Conservation (phyloP, 1,140 invertebrate species). For the Wiebesia pumilae region DNA sequence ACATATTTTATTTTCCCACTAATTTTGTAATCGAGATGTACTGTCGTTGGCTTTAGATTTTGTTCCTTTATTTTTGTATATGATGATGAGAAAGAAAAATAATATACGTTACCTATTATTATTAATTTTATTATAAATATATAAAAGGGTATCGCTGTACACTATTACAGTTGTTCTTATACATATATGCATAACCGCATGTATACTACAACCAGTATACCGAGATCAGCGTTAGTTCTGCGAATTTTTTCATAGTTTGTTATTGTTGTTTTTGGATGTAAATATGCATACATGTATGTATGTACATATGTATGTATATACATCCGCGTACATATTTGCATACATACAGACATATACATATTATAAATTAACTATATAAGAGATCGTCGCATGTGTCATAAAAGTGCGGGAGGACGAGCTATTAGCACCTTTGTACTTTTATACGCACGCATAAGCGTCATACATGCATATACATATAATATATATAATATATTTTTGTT, state of each 20-base stretch:
- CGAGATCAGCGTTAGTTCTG: conserved; percentile 60
- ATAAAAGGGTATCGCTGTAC: conserved; percentile 26
- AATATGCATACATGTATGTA: conserved; percentile 51
- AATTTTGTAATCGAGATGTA: conserved; percentile 59
- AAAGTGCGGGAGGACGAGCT: conserved; percentile 50
- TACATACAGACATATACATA: conserved; percentile 51
- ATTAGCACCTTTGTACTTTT: conserved; percentile 54
- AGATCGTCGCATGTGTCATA: conserved; percentile 50
- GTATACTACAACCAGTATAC: conserved; percentile 54
- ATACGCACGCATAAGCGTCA: conserved; percentile 50
- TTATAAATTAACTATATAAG: conserved; percentile 37
- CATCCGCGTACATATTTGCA: conserved; percentile 52
- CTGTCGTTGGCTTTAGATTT: conserved; percentile 72
- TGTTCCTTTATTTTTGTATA: conserved; percentile 71
- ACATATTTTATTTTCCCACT: conserved; percentile 45
- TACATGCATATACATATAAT: conserved; percentile 57
- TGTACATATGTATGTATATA: conserved; percentile 43
- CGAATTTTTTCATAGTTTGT: conserved; percentile 71
- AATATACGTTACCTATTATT: conserved; percentile 57
- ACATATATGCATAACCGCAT: conserved; percentile 52
- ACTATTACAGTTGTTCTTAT: conserved; percentile 44
- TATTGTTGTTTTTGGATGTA: conserved; percentile 70
- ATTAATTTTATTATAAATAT: conserved; percentile 55
- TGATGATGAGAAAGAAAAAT: conserved; percentile 42
- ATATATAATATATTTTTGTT: conserved; percentile 71